These are phyloP conservation scores for Xestoiulus laeticollis DNA, from an alignment of 2,888 invertebrate species.

Conservation along the genomic window DNA sequence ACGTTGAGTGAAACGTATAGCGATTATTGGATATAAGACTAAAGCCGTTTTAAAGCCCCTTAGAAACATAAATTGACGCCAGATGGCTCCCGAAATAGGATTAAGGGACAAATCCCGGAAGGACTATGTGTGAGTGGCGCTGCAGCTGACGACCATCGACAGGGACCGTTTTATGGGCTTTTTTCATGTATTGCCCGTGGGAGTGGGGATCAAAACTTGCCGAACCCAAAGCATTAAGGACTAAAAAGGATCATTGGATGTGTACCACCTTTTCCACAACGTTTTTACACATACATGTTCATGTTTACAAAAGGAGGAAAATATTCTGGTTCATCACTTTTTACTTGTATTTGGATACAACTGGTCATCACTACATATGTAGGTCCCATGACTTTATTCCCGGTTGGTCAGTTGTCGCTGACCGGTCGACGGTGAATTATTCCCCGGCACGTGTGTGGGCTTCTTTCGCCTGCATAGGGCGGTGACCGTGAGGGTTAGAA, in stretches of 20 bases:
- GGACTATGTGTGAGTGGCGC: slow-evolving; percentile 35
- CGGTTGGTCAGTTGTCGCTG: not conserved
- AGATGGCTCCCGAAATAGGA: slow-evolving; percentile 5
- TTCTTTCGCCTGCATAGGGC: not conserved
- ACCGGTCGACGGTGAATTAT: not conserved
- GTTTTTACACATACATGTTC: no score
- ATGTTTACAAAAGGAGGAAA: no score
- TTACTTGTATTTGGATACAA: not conserved
- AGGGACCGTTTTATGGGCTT: not conserved
- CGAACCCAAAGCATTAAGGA: no score
- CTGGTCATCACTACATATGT: not conserved
- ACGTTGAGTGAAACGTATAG: not conserved
- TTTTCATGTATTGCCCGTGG: not conserved
- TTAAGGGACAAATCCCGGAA: not conserved
- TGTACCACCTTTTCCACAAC: not conserved
- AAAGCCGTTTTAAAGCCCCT: not conserved
- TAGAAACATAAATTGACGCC: slow-evolving; percentile 14
- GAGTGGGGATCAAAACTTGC: not conserved
- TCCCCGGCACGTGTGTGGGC: not conserved
- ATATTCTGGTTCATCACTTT: no score
- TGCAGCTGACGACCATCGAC: slow-evolving; percentile 23
- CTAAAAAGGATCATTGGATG: not conserved
- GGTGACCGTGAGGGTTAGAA: not conserved
- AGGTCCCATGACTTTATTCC: not conserved
- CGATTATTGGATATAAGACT: not conserved